A percentile compares a stretch with the other conserved stretches of the same genome.
These are phyloP conservation scores for Neria commutata DNA, from an alignment of 2,888 invertebrate genomes.

Conservation along the genomic window DNA sequence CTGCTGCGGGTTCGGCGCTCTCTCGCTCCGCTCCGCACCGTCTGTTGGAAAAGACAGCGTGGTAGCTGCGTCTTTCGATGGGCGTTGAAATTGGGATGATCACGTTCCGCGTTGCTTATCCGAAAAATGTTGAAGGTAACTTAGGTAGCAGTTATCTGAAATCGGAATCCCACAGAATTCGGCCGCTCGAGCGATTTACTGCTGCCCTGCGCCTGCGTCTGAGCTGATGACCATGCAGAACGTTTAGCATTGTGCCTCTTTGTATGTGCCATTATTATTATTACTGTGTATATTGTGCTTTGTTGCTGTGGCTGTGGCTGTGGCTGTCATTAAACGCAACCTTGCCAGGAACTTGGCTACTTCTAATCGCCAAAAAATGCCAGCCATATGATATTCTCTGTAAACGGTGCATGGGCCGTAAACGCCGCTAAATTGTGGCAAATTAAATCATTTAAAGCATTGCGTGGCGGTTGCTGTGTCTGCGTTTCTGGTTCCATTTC, in stretches of 20 bases:
- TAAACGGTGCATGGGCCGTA: conserved; percentile 53
- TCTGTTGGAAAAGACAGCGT: conserved; percentile 18
- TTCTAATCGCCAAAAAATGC: background rate
- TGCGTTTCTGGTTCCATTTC: too few relatives aligned
- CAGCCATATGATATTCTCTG: background rate
- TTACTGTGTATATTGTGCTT: too few relatives aligned
- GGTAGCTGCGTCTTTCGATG: conserved; percentile 50
- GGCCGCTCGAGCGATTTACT: background rate
- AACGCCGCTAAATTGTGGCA: conserved; percentile 60
- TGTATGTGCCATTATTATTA: too few relatives aligned
- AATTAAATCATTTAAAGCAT: conserved; percentile 61
- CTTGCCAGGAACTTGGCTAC: conserved; percentile 18
- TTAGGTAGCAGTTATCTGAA: conserved; percentile 32
- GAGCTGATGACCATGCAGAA: background rate
- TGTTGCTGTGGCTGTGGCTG: background rate
- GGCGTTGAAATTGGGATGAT: conserved; percentile 59
- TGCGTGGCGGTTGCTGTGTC: too few relatives aligned
- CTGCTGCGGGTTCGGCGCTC: conserved; percentile 10
- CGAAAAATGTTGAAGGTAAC: conserved; percentile 45
- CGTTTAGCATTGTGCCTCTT: background rate
- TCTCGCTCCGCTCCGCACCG: conserved; percentile 14
- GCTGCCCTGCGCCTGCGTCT: background rate
- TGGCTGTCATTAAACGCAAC: conserved; percentile 24
- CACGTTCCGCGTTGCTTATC: conserved; percentile 53
- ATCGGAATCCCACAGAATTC: conserved; percentile 41